Percentiles rank a stretch among this genome's conserved stretches.
Evolutionary conservation across 2,797 vertebrate species (phyloP).

Genomic region (Lophotriccus pileatus): DNA sequence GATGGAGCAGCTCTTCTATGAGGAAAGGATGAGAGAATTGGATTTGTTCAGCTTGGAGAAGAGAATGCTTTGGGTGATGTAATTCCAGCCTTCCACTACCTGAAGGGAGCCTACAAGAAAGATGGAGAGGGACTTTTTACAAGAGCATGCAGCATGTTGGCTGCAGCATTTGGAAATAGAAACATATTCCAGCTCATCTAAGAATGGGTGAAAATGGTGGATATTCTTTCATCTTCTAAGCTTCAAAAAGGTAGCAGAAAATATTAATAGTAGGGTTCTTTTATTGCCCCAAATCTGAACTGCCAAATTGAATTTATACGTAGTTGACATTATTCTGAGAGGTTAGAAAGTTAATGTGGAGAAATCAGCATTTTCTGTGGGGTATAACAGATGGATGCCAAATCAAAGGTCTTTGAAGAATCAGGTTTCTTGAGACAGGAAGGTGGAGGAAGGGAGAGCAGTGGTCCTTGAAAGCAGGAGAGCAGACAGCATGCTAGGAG

Average conservation of each 20-base stretch:
- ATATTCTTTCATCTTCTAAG: background rate
- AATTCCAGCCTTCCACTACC: background rate
- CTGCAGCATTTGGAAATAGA: background rate
- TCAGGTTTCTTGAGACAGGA: background rate
- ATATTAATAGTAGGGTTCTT: background rate
- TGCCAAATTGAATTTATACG: background rate
- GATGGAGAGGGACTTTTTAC: background rate
- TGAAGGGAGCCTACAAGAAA: background rate
- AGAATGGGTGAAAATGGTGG: background rate
- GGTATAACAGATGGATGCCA: background rate
- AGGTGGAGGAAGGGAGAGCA: background rate
- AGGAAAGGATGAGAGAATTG: background rate
- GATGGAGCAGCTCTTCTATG: background rate
- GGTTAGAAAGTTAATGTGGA: background rate
- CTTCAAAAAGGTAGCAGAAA: background rate
- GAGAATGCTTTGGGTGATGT: background rate
- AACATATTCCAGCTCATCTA: background rate
- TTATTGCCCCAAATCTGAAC: background rate
- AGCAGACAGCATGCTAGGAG: background rate
- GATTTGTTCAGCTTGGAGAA: background rate
- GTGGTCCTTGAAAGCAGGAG: background rate
- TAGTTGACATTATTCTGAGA: background rate
- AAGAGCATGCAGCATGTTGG: background rate
- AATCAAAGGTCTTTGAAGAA: background rate
- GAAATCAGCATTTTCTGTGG: background rate